Base-by-base conservation (phyloP, 2,113 vertebrate species). In the Gallinago undulata region DNA sequence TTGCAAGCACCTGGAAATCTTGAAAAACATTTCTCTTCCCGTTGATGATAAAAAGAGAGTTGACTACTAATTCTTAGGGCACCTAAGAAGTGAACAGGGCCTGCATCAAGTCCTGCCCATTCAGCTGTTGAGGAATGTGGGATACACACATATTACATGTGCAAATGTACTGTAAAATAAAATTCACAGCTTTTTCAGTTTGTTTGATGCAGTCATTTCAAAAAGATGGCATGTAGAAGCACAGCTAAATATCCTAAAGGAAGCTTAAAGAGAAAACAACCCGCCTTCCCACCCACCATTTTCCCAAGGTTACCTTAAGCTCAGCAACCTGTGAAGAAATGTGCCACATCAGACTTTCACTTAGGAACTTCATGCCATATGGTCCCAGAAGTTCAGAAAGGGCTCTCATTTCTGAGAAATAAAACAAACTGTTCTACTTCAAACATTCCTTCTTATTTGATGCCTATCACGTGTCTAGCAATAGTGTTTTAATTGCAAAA, bases 341-440 rank as follows among this genome's bases (percentile, higher is more conserved):
- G 97, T 99, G 99, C 99, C 99, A 99, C 99, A 99, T 99, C 87
- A 99, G 98, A 95, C 99, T 99, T 98, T 99, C 99, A 63, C 99
- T 99, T 30, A 99, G 98, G 91, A 99, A 99, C 98, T 99, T 99
- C 99, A 99, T 99, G 31, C 99, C 99, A 48, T 99, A 99, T 4
- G 99, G 99, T 69, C 99, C 99, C 96, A 99, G 94, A n/a, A 99
- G 98, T 96, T 99, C 99, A 3, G 99, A 99, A 78, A 99, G 98
- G 0, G 99, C 99, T 57, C 99, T 99, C 99, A 99, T 99, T 98
- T 99, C 99, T 99, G 97, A 91, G 60, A 74, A 95, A 97, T 5
- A 84, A 96, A 97, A 96, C 37, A 79, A 95, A 93, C 55, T 84
- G 45, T 89, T 89, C 73, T 85, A 55, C 84, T 85, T 90, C 33